A percentile compares a stretch with the other conserved stretches of the same genome.
Conservation (phyloP, 2,888 invertebrate genomes). For the Pteria penguin region DNA sequence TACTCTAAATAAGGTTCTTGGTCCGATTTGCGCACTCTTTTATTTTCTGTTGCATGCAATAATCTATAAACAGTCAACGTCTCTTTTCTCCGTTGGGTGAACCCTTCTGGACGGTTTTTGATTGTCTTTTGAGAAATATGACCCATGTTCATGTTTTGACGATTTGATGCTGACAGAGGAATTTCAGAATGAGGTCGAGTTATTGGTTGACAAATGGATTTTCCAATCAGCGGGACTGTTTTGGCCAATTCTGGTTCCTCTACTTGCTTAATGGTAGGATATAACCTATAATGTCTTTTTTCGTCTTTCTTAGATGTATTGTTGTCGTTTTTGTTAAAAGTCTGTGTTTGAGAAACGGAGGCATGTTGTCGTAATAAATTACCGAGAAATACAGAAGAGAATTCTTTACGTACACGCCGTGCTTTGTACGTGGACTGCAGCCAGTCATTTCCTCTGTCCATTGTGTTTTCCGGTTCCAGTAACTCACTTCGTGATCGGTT, state of each 20-base stretch:
- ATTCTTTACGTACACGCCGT: not conserved
- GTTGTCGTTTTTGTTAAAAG: too few species aligned
- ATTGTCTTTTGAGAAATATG: not conserved
- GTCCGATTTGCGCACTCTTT: not conserved
- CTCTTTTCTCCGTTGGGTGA: too few species aligned
- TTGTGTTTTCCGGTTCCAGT: not conserved
- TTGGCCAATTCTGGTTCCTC: not conserved
- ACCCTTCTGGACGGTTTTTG: not conserved
- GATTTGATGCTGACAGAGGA: not conserved
- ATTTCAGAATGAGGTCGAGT: constrained; percentile 5
- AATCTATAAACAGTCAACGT: too few species aligned
- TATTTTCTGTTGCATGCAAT: not conserved
- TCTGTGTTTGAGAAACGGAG: too few species aligned
- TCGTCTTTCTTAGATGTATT: not conserved
- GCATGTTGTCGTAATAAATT: not conserved
- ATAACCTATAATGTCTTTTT: not conserved
- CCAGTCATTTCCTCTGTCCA: not conserved
- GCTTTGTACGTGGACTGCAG: not conserved
- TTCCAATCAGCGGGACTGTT: not conserved
- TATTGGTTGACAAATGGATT: not conserved
- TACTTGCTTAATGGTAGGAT: not conserved
- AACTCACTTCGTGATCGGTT: constrained; percentile 1
- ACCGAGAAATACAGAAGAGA: not conserved
- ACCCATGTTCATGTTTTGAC: not conserved
- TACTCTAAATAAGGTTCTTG: not conserved